phyloP scores from a whole-genome alignment of 2,113 vertebrate species.

The Grantiella picta region DNA sequence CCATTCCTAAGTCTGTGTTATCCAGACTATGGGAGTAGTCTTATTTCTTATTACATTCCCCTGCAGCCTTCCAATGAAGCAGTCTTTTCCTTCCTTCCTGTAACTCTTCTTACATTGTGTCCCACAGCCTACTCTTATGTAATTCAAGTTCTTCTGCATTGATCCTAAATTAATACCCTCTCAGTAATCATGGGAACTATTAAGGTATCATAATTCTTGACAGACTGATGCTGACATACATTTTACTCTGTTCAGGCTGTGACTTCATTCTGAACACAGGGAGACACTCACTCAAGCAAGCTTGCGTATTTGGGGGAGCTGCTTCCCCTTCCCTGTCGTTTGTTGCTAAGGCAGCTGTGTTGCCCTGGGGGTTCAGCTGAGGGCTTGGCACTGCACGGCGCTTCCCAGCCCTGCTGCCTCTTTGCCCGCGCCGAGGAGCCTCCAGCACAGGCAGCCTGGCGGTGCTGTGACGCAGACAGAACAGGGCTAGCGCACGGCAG shows the following conservation, averaged over 20 bases:
- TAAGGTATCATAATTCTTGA: not conserved
- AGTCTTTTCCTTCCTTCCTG: not conserved
- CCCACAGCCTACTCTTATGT: not conserved
- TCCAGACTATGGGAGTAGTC: not conserved
- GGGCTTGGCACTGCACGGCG: accelerated
- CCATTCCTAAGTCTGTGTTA: not conserved
- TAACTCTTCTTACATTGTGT: not conserved
- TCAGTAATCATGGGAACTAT: not conserved
- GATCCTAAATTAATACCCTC: not conserved
- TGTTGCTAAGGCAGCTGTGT: not conserved
- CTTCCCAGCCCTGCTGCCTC: too few species aligned
- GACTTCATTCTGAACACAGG: accelerated
- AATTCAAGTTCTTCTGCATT: not conserved
- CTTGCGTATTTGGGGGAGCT: accelerated
- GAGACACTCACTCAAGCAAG: not conserved
- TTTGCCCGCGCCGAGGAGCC: too few species aligned
- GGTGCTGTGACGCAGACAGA: accelerated
- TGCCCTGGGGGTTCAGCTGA: not conserved
- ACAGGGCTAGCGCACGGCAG: not conserved
- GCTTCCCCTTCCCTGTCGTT: not conserved
- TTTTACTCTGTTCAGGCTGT: not conserved
- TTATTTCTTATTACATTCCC: not conserved
- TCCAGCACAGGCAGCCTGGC: accelerated
- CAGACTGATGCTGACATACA: not conserved
- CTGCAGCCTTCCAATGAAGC: not conserved